Evolutionary conservation across 2,113 vertebrate species (phyloP).

Genomic region (Heterocephalus glaber): DNA sequence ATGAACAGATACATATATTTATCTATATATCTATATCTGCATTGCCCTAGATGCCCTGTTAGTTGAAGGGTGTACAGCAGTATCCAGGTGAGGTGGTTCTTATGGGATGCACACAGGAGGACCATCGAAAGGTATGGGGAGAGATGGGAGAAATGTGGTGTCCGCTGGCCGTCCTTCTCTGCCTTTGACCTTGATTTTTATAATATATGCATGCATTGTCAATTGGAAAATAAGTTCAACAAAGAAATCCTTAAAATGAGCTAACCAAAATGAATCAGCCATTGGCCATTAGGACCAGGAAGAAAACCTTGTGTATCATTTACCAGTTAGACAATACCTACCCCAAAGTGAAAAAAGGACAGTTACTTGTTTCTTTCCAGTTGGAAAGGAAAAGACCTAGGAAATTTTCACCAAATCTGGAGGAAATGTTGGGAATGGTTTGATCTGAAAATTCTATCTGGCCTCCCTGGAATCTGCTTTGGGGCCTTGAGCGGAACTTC

Average conservation of each 20-base stretch:
- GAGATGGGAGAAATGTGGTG: not conserved
- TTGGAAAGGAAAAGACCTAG: not conserved
- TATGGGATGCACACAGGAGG: not conserved
- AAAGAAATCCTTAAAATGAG: not conserved
- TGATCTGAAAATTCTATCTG: not conserved
- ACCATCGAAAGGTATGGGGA: not conserved
- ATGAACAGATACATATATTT: not conserved
- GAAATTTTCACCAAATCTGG: not conserved
- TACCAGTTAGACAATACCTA: not conserved
- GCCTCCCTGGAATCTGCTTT: not conserved
- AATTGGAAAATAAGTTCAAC: not conserved
- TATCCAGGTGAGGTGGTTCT: not conserved
- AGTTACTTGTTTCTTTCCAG: not conserved
- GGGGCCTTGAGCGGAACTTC: not conserved
- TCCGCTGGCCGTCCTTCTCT: not conserved
- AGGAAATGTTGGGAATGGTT: not conserved
- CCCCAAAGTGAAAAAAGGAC: not conserved
- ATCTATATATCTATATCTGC: not conserved
- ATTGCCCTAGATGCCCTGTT: not conserved
- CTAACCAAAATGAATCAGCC: not conserved
- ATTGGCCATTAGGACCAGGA: not conserved
- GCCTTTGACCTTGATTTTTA: not conserved
- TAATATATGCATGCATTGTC: not conserved
- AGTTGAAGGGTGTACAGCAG: not conserved
- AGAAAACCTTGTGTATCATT: not conserved